Conservation (phyloP, 2,888 invertebrate species). For the Amblyteles armatorius region DNA sequence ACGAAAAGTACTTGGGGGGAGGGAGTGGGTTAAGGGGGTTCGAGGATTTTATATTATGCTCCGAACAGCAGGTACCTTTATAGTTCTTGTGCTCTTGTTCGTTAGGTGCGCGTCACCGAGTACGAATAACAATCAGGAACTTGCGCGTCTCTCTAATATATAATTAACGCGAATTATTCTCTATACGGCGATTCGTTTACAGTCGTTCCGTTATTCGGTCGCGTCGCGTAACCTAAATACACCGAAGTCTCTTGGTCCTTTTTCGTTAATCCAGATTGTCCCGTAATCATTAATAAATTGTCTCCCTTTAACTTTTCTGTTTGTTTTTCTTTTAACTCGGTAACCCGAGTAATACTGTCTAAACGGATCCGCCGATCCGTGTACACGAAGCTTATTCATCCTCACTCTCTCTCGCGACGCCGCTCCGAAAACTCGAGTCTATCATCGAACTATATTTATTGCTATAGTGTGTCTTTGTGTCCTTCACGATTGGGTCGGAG, state of each 20-base stretch:
- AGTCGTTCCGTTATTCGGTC: not conserved
- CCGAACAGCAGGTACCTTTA: slow-evolving; percentile 75
- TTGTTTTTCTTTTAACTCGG: not conserved
- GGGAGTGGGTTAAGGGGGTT: slow-evolving; percentile 3
- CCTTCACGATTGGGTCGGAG: slow-evolving; percentile 60
- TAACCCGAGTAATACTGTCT: slow-evolving; percentile 56
- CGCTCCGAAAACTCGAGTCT: slow-evolving; percentile 14
- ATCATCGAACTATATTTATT: slow-evolving; percentile 47
- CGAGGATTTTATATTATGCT: slow-evolving; percentile 68
- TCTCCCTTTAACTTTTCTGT: slow-evolving; percentile 5
- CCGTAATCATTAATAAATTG: slow-evolving; percentile 14
- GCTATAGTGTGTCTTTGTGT: slow-evolving; percentile 20
- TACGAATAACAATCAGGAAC: slow-evolving; percentile 77
- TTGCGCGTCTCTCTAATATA: slow-evolving; percentile 68
- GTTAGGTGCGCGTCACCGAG: slow-evolving; percentile 72
- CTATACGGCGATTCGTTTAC: slow-evolving; percentile 10
- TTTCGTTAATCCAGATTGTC: slow-evolving; percentile 17
- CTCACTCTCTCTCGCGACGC: slow-evolving; percentile 29
- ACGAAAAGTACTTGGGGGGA: not conserved
- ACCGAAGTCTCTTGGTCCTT: slow-evolving; percentile 22
- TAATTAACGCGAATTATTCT: slow-evolving; percentile 1
- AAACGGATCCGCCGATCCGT: slow-evolving; percentile 43
- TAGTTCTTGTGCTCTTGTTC: slow-evolving; percentile 75
- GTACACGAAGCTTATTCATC: slow-evolving; percentile 44
- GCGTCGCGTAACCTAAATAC: slow-evolving; percentile 13